Conservation (phyloP, 2,113 vertebrate genomes). For the Pterocles gutturalis region DNA sequence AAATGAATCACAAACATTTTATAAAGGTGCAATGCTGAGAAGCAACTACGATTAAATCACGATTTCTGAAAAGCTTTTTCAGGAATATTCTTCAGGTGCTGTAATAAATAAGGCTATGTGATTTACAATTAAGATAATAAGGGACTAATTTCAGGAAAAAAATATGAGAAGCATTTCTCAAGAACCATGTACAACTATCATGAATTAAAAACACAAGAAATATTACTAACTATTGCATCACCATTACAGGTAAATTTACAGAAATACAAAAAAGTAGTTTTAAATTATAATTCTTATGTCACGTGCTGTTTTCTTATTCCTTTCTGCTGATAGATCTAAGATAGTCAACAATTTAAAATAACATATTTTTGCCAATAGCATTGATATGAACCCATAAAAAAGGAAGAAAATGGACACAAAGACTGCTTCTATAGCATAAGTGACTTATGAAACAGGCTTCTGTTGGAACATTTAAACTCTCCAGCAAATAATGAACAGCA, state of each 20-base stretch:
- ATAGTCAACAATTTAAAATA: neutral
- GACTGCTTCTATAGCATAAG: neutral
- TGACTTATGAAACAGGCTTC: neutral
- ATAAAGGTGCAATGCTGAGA: neutral
- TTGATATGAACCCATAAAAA: neutral
- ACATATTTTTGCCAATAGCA: neutral
- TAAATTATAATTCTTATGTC: neutral
- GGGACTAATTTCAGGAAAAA: neutral
- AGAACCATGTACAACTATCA: neutral
- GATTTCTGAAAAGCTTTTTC: neutral
- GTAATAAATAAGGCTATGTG: neutral
- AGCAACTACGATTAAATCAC: neutral
- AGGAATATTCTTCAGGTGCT: neutral
- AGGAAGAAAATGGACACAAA: neutral
- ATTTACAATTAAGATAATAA: neutral
- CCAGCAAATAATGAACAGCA: neutral
- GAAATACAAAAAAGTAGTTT: neutral
- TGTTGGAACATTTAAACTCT: neutral
- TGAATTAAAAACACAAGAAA: neutral
- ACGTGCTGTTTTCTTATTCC: rapidly evolving
- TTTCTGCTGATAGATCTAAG: neutral
- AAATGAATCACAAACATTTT: neutral
- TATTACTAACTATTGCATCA: neutral
- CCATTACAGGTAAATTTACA: neutral
- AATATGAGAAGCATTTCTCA: neutral